Conservation (phyloP, 2,797 vertebrate genomes). For the Staurois parvus region DNA sequence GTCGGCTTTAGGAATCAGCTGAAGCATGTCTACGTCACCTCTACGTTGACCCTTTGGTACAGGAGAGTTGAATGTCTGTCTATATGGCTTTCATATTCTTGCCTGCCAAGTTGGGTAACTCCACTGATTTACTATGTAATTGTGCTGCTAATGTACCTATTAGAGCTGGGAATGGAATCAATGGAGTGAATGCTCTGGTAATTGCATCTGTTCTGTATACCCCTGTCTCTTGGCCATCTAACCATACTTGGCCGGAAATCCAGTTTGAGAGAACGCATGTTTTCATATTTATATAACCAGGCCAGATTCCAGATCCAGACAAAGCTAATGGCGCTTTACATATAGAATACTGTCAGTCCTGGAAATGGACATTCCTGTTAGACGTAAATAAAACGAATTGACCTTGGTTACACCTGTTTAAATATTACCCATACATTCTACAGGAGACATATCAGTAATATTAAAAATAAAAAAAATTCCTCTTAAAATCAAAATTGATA, state of each 20-base stretch:
- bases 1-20: neutral
- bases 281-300: slow-evolving; percentile 49
- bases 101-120: slow-evolving; percentile 31
- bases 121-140: slow-evolving; percentile 51
- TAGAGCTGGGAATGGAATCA: slow-evolving; percentile 47
- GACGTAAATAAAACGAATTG: neutral
- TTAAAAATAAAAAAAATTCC: too few species aligned
- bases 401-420: neutral
- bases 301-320: slow-evolving; percentile 19
- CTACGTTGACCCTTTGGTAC: slow-evolving; percentile 39
- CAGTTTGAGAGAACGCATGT: slow-evolving; percentile 28
- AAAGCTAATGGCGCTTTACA: slow-evolving; percentile 20
- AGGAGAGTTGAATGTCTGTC: slow-evolving; percentile 32
- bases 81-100: slow-evolving; percentile 39
- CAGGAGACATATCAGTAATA: neutral
- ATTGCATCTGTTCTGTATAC: slow-evolving; percentile 45
- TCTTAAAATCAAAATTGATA: too few species aligned
- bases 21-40: neutral
- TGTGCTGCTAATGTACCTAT: slow-evolving; percentile 53
- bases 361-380: neutral
- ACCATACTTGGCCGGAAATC: slow-evolving; percentile 29
- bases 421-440: neutral
- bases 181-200: slow-evolving; percentile 34
- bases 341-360: neutral
- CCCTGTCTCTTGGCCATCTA: slow-evolving; percentile 12